These are phyloP conservation scores for Parasteatoda lunata DNA, from an alignment of 2,888 invertebrate species.

Conservation along the genomic window DNA sequence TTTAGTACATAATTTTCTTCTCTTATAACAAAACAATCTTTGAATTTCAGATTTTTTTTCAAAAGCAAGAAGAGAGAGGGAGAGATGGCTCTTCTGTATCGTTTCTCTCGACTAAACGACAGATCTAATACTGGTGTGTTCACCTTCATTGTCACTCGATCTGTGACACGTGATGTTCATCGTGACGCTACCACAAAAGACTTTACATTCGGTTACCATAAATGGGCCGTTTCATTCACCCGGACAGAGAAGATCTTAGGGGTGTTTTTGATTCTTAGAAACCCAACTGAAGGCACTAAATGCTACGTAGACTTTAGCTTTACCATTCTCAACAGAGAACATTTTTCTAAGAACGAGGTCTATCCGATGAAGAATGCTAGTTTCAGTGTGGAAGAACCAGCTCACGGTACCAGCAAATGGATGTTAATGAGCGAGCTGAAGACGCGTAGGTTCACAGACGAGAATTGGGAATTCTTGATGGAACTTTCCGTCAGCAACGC, in stretches of 20 bases:
- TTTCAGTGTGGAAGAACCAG: conserved; percentile 82
- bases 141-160: conserved; percentile 87
- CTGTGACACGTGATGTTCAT: conserved; percentile 84
- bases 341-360: conserved; percentile 87
- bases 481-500: conserved; percentile 85
- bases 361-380: conserved; percentile 80
- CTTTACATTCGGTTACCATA: conserved; percentile 86
- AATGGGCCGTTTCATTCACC: conserved; percentile 87
- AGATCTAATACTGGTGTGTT: conserved; percentile 85
- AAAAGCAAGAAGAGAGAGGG: too few relatives aligned
- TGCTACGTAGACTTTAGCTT: conserved; percentile 88
- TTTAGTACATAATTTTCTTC: too few relatives aligned
- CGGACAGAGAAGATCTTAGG: conserved; percentile 85
- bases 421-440: conserved; percentile 83
- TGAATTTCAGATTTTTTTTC: too few relatives aligned
- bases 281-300: conserved; percentile 81
- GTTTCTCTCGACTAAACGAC: conserved; percentile 87
- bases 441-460: conserved; percentile 83
- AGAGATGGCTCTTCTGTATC: conserved; percentile 84
- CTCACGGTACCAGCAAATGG: conserved; percentile 84
- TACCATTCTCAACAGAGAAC: conserved; percentile 85
- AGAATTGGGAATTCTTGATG: conserved; percentile 86
- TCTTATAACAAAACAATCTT: too few relatives aligned
- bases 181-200: conserved; percentile 88
- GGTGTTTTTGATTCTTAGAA: conserved; percentile 85